A percentile compares a stretch with the other conserved stretches of the same genome.
Conservation (phyloP, 2,888 invertebrate species). For the Trichacis sp. region DNA sequence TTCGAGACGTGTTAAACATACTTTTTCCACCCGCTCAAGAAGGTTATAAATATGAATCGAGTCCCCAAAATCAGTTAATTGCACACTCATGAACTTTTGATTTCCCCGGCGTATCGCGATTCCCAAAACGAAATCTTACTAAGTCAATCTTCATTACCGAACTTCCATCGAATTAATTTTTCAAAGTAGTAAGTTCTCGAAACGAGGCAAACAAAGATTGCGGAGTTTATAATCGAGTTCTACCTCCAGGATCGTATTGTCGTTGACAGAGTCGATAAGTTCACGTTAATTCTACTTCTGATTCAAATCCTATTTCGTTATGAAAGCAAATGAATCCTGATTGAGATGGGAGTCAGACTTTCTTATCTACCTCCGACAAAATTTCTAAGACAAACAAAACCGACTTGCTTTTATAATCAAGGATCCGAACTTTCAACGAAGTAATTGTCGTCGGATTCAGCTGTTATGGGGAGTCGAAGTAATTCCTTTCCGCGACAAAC, state of each 20-base stretch:
- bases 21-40: too few relatives aligned
- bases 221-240: slow-evolving; percentile 22
- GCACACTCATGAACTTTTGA: too few relatives aligned
- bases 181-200: slow-evolving; percentile 33
- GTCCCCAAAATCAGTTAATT: too few relatives aligned
- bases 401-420: not conserved
- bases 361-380: too few relatives aligned
- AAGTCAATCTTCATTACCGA: not conserved
- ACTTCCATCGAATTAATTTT: slow-evolving; percentile 39
- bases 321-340: slow-evolving; percentile 13
- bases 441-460: slow-evolving; percentile 10
- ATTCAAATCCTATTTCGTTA: not conserved
- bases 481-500: slow-evolving; percentile 20
- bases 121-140: too few relatives aligned
- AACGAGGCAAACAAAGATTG: slow-evolving; percentile 40
- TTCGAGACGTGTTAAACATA: too few relatives aligned
- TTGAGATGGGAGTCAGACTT: too few relatives aligned
- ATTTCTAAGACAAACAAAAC: not conserved
- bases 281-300: too few relatives aligned
- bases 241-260: slow-evolving; percentile 1
- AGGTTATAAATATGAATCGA: too few relatives aligned
- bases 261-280: too few relatives aligned
- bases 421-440: slow-evolving; percentile 20
- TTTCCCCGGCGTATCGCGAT: too few relatives aligned
- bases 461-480: slow-evolving; percentile 19